Base-by-base conservation (phyloP, 2,888 invertebrate species). In the Yponomeuta evonymella region DNA sequence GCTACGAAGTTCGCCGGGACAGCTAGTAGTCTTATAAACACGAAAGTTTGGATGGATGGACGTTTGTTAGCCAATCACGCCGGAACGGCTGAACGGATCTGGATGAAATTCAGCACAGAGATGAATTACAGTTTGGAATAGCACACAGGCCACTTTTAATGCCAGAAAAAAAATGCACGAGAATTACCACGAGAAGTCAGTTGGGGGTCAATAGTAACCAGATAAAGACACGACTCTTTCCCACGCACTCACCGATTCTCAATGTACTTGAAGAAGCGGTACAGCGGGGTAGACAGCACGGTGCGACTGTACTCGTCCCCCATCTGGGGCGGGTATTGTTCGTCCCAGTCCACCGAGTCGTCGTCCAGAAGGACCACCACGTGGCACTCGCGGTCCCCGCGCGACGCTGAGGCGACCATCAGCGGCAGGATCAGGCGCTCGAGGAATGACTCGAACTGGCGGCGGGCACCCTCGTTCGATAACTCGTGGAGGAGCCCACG, bases 251-350 rank as follows among this genome's bases (percentile, higher is more conserved):
- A 93, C 71, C 91, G 84, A 84, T 99, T 99, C 88, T 99, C 99
- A 74, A 99, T 99, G 88, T 99, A 99, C 85, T 99, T 99, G 93
- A 99, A 99, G 93, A 99, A 99, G 76, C 99, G 94, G 86, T 99
- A 98, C 94, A 99, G 96, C 65, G 97, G 96, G 5, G 98, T 99
- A 80, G 97, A 98, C 82, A 97, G 95, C 69, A 99, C 97, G 72
- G 98, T 99, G 92, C 99, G 99, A 68, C 98, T 97, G 88, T 99
- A 98, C 90, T 99, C 99, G 82, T 99, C 99, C 9, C 99, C 99
- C 98, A 99, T 99, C 90, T 99, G 99, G 0, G 99, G 99, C 0
- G 99, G 99, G 87, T 98, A 99, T 85, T 99, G 97, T 81, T 98
- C 98, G 83, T 99, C 99, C 99, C 99, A 99, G 82, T 99, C 99